Evolutionary conservation across 2,888 invertebrate genomes (phyloP).

Genomic region (Eudemis profundana): DNA sequence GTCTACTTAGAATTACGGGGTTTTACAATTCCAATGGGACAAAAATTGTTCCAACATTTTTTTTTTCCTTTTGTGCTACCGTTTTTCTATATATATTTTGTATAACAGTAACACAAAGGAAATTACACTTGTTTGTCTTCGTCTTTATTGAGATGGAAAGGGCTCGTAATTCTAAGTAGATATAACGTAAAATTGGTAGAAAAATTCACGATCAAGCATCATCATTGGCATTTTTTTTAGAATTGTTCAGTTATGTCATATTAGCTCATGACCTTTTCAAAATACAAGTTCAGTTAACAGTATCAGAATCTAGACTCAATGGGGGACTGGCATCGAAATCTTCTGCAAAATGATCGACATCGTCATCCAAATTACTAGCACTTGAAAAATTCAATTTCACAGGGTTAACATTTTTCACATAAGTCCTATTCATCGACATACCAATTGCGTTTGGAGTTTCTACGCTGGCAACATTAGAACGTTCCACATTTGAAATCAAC

Average conservation of each 20-base stretch:
- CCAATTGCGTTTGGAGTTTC: conserved; percentile 35
- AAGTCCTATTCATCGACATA: conserved; percentile 61
- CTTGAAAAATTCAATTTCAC: conserved; percentile 63
- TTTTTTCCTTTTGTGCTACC: too few relatives aligned
- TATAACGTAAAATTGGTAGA: background rate
- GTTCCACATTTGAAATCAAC: conserved; percentile 54
- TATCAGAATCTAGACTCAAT: conserved; percentile 69
- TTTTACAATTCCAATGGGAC: too few relatives aligned
- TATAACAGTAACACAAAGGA: too few relatives aligned
- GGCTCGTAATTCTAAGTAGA: too few relatives aligned
- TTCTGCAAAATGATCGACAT: conserved; percentile 69
- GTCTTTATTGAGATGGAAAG: too few relatives aligned
- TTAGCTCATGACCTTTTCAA: background rate
- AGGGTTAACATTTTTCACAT: conserved; percentile 65
- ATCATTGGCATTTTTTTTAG: background rate
- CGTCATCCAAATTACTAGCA: conserved; percentile 51
- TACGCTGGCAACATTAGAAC: conserved; percentile 54
- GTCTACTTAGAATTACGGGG: too few relatives aligned
- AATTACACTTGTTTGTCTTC: too few relatives aligned
- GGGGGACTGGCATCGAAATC: conserved; percentile 78
- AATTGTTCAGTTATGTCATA: background rate
- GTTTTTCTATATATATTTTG: too few relatives aligned
- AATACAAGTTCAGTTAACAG: conserved; percentile 2
- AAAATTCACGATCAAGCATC: background rate
- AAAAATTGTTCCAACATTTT: too few relatives aligned